Percentiles rank a stretch among this genome's conserved stretches.
These are phyloP conservation scores for Cochlearius cochlearius DNA, from an alignment of 2,113 vertebrate species.

Conservation along the genomic window DNA sequence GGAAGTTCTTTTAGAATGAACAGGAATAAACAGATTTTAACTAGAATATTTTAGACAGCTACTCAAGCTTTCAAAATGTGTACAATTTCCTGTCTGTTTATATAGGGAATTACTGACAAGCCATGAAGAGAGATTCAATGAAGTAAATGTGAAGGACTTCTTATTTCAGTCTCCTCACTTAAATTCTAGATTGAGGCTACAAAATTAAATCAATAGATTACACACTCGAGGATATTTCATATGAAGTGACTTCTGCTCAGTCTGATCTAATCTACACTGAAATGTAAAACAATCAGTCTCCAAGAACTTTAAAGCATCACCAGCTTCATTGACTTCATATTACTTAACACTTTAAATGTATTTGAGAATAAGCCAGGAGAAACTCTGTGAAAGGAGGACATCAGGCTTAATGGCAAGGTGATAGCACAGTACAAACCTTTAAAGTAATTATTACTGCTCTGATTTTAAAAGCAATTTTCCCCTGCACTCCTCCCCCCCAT, in stretches of 20 bases:
- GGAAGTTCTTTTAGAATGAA: not conserved
- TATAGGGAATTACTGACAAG: not conserved
- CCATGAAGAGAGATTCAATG: not conserved
- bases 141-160: not conserved
- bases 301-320: not conserved
- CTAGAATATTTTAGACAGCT: not conserved
- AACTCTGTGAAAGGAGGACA: not conserved
- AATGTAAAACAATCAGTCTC: not conserved
- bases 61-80: not conserved
- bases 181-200: not conserved
- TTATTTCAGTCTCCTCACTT: not conserved
- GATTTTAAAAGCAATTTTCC: not conserved
- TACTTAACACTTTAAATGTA: not conserved
- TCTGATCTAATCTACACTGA: constrained; percentile 12
- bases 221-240: not conserved
- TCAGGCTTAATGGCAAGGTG: not conserved
- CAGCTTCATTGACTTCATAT: not conserved
- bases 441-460: not conserved
- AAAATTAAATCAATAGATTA: constrained; percentile 53
- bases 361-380: not conserved
- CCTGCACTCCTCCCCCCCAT: not conserved
- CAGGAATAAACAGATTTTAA: not conserved
- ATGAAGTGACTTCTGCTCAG: not conserved
- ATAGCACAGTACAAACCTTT: not conserved
- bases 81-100: not conserved